Evolutionary conservation across 2,888 invertebrate genomes (phyloP), one percentile per base, ranked within the genome.

Genomic region (Clostera curtula): DNA sequence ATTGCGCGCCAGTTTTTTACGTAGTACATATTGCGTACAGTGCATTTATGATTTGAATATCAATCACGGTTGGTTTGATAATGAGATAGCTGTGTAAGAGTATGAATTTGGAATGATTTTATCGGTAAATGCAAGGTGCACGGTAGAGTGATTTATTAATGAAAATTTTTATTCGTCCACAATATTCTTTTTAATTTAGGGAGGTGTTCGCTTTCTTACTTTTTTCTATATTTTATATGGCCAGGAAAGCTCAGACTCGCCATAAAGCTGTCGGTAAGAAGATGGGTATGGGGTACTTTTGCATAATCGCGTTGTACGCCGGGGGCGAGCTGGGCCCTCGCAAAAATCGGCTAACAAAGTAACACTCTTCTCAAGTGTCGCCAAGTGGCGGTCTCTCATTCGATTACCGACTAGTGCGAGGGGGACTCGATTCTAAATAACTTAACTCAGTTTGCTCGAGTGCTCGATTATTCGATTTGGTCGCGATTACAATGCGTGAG

Each of bases 331-430:
- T 43, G 48, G 43, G 42, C 52, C 53, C 57, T 48, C 60, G 60
- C 72, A 69, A 75, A 74, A 75, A 73, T 72, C 69, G 65, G 64
- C 74, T 74, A 79, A 80, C 79, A 77, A 77, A 66, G 79, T 77
- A 77, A 75, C 79, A 71, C 76, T 76, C 50, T 52, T 55, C 64
- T 72, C 60, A 61, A 74, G 75, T 72, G 73, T 57, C 62, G 49
- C 60, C 71, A 74, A 80, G 80, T 79, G 80, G 67, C 65, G 70
- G 76, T 73, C 75, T 67, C 58, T 56, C 59, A 82, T 76, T 80
- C 80, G 77, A 79, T 80, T 82, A 80, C 71, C 46, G 63, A 62
- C 50, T 70, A 67, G 69, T 67, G 68, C 61, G 46, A 60, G 71
- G 72, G 61, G 70, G 57, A 56, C 64, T 63, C 63, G 54, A 61